Percentiles rank a stretch among this genome's conserved stretches.
Conservation (phyloP, 2,888 invertebrate species). For the Synergus umbraculus region DNA sequence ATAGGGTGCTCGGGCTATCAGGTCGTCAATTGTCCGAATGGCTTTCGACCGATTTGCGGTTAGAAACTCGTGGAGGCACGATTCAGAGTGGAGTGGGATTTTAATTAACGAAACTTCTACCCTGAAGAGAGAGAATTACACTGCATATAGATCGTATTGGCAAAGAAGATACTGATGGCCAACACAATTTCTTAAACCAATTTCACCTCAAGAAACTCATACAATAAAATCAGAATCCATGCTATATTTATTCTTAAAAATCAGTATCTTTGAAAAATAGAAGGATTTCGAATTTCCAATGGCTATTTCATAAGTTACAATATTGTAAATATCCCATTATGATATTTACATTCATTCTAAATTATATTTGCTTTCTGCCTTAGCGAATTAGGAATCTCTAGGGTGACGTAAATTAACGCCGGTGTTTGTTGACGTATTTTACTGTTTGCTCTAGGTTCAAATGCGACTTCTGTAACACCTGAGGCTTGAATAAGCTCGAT, state of each 20-base stretch:
- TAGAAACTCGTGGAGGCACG: conserved; percentile 52
- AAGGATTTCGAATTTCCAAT: background rate
- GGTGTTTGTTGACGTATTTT: conserved; percentile 30
- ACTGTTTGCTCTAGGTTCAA: conserved; percentile 29
- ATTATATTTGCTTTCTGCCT: conserved; percentile 16
- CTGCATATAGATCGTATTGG: background rate
- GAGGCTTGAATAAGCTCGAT: conserved; percentile 36
- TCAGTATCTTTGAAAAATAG: too few relatives aligned
- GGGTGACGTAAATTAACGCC: conserved; percentile 26
- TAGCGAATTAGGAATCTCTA: conserved; percentile 32
- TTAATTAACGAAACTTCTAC: conserved; percentile 59
- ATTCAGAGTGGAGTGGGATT: conserved; percentile 50
- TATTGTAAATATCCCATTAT: background rate
- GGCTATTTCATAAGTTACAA: background rate
- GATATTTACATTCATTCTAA: background rate
- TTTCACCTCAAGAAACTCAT: background rate
- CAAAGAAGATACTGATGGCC: background rate
- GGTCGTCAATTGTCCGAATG: conserved; percentile 56
- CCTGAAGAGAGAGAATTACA: conserved; percentile 20
- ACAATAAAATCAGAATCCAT: background rate
- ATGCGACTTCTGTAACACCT: conserved; percentile 14
- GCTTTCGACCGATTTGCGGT: conserved; percentile 59
- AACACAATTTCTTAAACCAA: background rate
- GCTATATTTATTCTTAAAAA: background rate
- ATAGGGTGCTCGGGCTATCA: conserved; percentile 52